Evolutionary conservation across 2,113 vertebrate genomes (phyloP).

Genomic region (Hystrix brachyura): DNA sequence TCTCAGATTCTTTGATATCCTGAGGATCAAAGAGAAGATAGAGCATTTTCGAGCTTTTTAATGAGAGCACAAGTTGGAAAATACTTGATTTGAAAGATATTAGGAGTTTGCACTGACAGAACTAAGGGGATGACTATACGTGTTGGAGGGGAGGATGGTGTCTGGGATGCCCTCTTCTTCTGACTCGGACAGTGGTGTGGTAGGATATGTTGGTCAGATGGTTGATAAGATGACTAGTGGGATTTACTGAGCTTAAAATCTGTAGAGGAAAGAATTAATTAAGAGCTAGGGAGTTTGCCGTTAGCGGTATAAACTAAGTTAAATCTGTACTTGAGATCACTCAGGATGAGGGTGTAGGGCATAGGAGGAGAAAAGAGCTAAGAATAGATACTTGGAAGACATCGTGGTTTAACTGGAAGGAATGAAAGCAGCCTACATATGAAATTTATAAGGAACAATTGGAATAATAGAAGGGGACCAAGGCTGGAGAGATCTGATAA

Average conservation of each 20-base stretch:
- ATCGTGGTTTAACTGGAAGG: background rate
- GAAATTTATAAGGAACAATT: background rate
- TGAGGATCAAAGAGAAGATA: background rate
- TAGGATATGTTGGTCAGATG: background rate
- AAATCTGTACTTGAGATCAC: background rate
- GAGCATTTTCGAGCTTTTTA: constrained; percentile 17
- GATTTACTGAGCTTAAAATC: background rate
- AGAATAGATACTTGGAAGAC: background rate
- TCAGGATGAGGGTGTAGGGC: background rate
- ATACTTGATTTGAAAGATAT: background rate
- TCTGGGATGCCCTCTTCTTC: background rate
- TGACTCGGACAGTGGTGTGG: background rate
- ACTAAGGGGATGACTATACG: background rate
- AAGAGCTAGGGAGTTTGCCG: background rate
- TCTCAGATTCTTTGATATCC: background rate
- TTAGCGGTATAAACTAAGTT: background rate
- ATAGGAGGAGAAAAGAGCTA: background rate
- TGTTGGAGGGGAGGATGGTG: background rate
- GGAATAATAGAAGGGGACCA: background rate
- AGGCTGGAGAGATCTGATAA: background rate
- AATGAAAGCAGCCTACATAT: background rate
- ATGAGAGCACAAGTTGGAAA: background rate
- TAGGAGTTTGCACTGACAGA: background rate
- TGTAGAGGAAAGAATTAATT: background rate
- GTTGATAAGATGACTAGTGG: background rate